Percentiles rank a stretch among this genome's conserved stretches.
Evolutionary conservation across 2,797 vertebrate species (phyloP).

Genomic region (Anguilla megastoma): DNA sequence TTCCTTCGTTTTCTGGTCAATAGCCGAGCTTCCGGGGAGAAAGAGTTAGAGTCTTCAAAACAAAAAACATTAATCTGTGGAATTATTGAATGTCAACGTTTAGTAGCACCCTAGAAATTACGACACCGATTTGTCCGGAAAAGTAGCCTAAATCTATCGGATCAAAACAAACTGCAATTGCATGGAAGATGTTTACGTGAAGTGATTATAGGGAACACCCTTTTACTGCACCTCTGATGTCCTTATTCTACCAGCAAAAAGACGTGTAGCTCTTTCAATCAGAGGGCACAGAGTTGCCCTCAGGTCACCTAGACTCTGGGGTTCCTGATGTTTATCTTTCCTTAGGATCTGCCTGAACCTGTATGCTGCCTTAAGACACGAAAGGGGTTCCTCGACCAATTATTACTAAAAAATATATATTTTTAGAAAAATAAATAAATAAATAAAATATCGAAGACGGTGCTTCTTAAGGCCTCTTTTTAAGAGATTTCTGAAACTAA

Average conservation of each 20-base stretch:
- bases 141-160: not conserved
- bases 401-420: slow-evolving; percentile 24
- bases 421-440: not conserved
- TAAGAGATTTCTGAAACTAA: too few species aligned
- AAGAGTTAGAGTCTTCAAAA: slow-evolving; percentile 23
- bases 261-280: not conserved
- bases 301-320: not conserved
- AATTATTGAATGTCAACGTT: not conserved
- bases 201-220: not conserved
- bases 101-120: not conserved
- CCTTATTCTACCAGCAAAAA: not conserved
- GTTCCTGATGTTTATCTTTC: slow-evolving; percentile 61
- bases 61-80: slow-evolving; percentile 21
- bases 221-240: not conserved
- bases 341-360: slow-evolving; percentile 63
- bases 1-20: slow-evolving; percentile 72
- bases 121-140: not conserved
- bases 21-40: slow-evolving; percentile 64
- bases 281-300: not conserved
- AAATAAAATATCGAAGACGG: too few species aligned
- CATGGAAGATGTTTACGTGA: not conserved
- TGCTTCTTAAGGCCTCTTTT: too few species aligned
- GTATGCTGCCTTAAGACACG: slow-evolving; percentile 57
- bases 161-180: too few species aligned
- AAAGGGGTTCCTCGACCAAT: slow-evolving; percentile 50